Evolutionary conservation across 2,888 invertebrate species (phyloP), one percentile per base, ranked within the genome.

Genomic region (Zygogramma bicolorata): DNA sequence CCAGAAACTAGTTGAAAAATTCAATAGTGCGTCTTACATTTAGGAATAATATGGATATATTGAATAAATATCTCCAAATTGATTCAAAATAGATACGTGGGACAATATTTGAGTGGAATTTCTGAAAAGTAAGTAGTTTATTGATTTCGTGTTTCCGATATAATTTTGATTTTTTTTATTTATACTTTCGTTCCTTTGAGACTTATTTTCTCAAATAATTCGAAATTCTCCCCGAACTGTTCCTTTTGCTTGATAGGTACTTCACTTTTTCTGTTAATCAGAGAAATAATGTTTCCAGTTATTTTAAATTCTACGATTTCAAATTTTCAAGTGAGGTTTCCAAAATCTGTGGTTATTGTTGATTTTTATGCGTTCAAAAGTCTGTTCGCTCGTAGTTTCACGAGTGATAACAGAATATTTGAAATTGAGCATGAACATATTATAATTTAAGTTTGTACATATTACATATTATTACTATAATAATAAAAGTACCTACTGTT

Each of bases 361-460:
- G 18, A 38, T n/a, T n/a, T n/a, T 34, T 34, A 34, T 34, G 34
- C 34, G 13, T 34, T 34, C 10, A 34, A 34, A 34, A 34, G 34
- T 34, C 13, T 6, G 10, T 18, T 20, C 10, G 46, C 46, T 46
- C 22, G 3, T 46, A 20, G 18, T 10, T 20, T 46, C 46, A 8
- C 20, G 46, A 20, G 27, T n/a, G 27, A 13, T 13, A 53, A 10
- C 53, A 53, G 13, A 53, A n/a, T n/a, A 22, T 53, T 22, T 25
- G 53, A 10, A 25, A 27, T 27, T 25, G 13, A 53, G 13, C 4
- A 22, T 25, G 27, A 53, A 27, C n/a, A 49, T 57, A 73, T 70
- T 74, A 67, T 79, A 75, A 73, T 75, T 74, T 81, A 82, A 82
- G 80, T 58, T 80, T 84, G 84, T 84, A 84, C 80, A 84, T 84